Conservation (phyloP, 2,797 vertebrate species). For the Diplodus sargus region DNA sequence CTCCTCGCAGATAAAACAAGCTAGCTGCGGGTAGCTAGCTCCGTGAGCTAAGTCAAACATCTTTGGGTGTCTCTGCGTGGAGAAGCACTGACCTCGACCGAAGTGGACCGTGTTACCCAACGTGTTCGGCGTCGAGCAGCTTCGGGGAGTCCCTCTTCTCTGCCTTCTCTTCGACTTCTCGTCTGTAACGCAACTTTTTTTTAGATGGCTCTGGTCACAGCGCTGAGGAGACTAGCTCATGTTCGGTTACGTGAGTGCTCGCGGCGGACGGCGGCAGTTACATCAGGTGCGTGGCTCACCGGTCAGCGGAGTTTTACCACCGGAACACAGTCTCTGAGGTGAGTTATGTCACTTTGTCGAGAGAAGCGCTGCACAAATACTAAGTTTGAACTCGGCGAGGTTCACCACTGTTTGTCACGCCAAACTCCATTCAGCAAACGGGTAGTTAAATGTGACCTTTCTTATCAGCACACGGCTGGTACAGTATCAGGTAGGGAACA, state of each 20-base stretch:
- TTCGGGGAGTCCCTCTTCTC: no score
- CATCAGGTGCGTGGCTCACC: neutral
- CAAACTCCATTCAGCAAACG: neutral
- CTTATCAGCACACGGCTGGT: neutral
- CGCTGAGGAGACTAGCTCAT: slow-evolving; percentile 52
- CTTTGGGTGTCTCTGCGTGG: neutral
- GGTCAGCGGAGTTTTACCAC: slow-evolving; percentile 54
- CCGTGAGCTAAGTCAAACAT: neutral
- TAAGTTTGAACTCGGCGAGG: neutral
- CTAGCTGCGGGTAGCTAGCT: slow-evolving; percentile 37
- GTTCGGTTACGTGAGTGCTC: slow-evolving; percentile 31
- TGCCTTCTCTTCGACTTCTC: no score
- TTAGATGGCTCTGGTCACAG: slow-evolving; percentile 69
- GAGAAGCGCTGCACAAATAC: neutral
- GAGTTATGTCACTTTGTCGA: neutral
- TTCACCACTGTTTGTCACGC: neutral
- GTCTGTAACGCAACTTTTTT: neutral
- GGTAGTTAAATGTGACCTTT: neutral
- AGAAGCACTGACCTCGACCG: neutral
- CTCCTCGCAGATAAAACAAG: slow-evolving; percentile 44
- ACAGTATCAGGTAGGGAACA: neutral
- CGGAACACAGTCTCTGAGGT: slow-evolving; percentile 61
- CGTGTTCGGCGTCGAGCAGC: neutral
- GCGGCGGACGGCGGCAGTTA: slow-evolving; percentile 27
- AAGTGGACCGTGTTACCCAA: neutral